phyloP scores from a whole-genome alignment of 2,113 vertebrate species.

The Mormyrus iriodes region DNA sequence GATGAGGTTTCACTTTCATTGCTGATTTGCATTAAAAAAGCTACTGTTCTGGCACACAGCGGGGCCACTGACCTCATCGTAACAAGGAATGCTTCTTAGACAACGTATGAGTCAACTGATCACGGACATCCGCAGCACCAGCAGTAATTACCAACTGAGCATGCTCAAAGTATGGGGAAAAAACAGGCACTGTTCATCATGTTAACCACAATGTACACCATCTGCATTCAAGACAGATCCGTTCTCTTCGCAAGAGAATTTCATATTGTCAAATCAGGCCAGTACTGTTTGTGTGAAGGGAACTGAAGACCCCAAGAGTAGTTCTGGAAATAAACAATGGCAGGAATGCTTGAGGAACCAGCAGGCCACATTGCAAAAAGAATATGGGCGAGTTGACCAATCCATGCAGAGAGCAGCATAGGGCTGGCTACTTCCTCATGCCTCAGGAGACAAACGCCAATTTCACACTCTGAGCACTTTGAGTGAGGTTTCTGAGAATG shows the following conservation, averaged over 20 bases:
- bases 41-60: background rate
- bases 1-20: background rate
- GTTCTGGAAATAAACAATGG: background rate
- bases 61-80: background rate
- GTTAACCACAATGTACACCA: background rate
- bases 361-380: background rate
- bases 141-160: background rate
- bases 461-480: background rate
- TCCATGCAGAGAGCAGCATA: background rate
- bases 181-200: background rate
- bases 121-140: background rate
- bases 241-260: background rate
- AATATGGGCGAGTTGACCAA: background rate
- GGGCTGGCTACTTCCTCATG: background rate
- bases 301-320: background rate
- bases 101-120: background rate
- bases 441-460: background rate
- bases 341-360: slow-evolving; percentile 1
- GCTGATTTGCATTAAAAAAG: background rate
- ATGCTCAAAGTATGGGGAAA: background rate
- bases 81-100: background rate
- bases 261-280: background rate
- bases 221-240: background rate
- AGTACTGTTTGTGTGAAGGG: background rate
- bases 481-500: background rate